A percentile compares a stretch with the other conserved stretches of the same genome.
Evolutionary conservation across 2,888 invertebrate species (phyloP).

Genomic region (Colostygia pectinataria): DNA sequence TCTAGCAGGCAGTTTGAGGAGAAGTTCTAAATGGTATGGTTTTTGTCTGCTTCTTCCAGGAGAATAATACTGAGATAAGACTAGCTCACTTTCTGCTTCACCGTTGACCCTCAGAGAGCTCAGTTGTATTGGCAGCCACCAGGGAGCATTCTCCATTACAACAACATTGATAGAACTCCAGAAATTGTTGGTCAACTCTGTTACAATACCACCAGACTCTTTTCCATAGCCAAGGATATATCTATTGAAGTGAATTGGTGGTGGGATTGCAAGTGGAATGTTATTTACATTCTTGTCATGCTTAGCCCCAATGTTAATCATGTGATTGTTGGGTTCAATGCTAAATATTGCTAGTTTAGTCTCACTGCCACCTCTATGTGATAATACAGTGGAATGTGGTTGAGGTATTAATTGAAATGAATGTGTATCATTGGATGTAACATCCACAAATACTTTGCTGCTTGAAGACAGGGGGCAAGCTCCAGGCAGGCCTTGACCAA

Average conservation of each 20-base stretch:
- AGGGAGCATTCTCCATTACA: constrained; percentile 94
- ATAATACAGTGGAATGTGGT: constrained; percentile 83
- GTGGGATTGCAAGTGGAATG: constrained; percentile 78
- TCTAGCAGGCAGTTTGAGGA: constrained; percentile 89
- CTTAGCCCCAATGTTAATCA: constrained; percentile 87
- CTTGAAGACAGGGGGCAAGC: constrained; percentile 91
- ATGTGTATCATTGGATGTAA: constrained; percentile 84
- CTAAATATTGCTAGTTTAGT: constrained; percentile 88
- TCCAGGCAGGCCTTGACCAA: constrained; percentile 92
- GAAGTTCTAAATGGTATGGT: constrained; percentile 94
- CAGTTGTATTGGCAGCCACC: constrained; percentile 94
- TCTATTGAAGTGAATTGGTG: constrained; percentile 90
- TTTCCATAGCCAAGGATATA: constrained; percentile 95
- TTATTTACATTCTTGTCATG: constrained; percentile 68
- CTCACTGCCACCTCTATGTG: constrained; percentile 87
- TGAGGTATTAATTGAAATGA: constrained; percentile 85
- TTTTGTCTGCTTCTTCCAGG: constrained; percentile 93
- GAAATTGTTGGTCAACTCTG: constrained; percentile 91
- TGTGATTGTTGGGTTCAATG: constrained; percentile 78
- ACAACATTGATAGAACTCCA: constrained; percentile 89
- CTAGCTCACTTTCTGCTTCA: constrained; percentile 81
- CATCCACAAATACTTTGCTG: constrained; percentile 92
- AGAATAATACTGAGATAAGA: constrained; percentile 78
- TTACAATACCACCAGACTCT: constrained; percentile 94
- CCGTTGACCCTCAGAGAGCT: constrained; percentile 91